Evolutionary conservation across 2,888 invertebrate species (phyloP).

Genomic region (Caenorhabditis sp.): DNA sequence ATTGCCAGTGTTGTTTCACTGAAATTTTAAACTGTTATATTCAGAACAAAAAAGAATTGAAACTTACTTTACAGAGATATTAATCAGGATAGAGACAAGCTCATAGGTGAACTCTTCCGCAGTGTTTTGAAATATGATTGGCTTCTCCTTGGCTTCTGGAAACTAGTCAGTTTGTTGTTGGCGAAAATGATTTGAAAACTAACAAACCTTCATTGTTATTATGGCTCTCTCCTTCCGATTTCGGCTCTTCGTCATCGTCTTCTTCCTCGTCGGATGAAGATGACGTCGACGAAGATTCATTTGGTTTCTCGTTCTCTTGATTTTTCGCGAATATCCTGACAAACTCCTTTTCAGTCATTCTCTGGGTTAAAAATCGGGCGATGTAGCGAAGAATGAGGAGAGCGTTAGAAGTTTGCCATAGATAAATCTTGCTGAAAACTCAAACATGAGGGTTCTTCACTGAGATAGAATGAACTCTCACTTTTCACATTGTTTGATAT

Average conservation of each 20-base stretch:
- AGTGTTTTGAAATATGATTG: constrained; percentile 84
- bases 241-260: constrained; percentile 27
- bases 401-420: constrained; percentile 96
- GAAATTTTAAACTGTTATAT: constrained; percentile 45
- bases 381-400: constrained; percentile 91
- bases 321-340: constrained; percentile 84
- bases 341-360: constrained; percentile 92
- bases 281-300: constrained; percentile 21
- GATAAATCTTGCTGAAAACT: constrained; percentile 88
- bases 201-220: constrained; percentile 44
- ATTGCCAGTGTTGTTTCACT: constrained; percentile 79
- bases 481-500: constrained; percentile 93
- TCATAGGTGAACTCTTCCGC: constrained; percentile 89
- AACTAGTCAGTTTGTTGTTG: neutral
- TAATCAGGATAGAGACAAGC: constrained; percentile 90
- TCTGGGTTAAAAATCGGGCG: constrained; percentile 93
- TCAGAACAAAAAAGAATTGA: neutral
- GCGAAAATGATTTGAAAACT: neutral
- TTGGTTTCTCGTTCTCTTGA: neutral
- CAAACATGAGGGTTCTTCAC: neutral
- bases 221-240: neutral
- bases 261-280: constrained; percentile 51
- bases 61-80: constrained; percentile 88
- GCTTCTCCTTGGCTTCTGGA: constrained; percentile 60
- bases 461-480: constrained; percentile 84